These are phyloP conservation scores for Zaprionus vittiger DNA, from an alignment of 1,140 invertebrate genomes.

Conservation along the genomic window DNA sequence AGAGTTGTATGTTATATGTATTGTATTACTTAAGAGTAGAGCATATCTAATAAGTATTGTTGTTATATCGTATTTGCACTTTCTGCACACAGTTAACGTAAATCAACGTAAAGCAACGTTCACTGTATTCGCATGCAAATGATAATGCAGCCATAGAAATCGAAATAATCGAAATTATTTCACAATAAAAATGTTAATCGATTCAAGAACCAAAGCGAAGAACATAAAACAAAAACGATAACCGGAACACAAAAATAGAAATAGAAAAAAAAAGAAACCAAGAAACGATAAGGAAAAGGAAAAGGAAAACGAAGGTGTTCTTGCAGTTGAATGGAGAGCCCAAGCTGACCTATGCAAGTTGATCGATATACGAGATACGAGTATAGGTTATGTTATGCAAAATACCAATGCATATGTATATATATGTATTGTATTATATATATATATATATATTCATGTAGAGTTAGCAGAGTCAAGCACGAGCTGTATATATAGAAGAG, in stretches of 20 bases:
- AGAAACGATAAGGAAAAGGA: constrained; percentile 4
- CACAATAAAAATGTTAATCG: constrained; percentile 53
- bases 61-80: constrained; percentile 14
- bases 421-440: constrained; percentile 21
- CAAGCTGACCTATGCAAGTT: constrained; percentile 49
- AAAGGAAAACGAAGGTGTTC: constrained; percentile 25
- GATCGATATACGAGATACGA: constrained; percentile 24
- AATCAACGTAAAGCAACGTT: constrained; percentile 46
- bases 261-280: not conserved
- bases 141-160: constrained; percentile 67
- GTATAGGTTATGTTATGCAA: constrained; percentile 15
- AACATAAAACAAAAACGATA: constrained; percentile 14
- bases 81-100: constrained; percentile 12
- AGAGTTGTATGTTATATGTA: constrained; percentile 11
- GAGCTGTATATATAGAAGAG: constrained; percentile 15
- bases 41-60: not conserved
- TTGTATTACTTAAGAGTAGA: constrained; percentile 7
- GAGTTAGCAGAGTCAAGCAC: constrained; percentile 34
- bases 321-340: constrained; percentile 44
- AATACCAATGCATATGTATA: constrained; percentile 4
- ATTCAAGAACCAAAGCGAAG: constrained; percentile 28
- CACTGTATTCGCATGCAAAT: constrained; percentile 70
- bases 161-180: constrained; percentile 52
- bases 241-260: constrained; percentile 6
- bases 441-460: constrained; percentile 18